Evolutionary conservation across 2,797 vertebrate genomes (phyloP).

Genomic region (Helarctos malayanus): DNA sequence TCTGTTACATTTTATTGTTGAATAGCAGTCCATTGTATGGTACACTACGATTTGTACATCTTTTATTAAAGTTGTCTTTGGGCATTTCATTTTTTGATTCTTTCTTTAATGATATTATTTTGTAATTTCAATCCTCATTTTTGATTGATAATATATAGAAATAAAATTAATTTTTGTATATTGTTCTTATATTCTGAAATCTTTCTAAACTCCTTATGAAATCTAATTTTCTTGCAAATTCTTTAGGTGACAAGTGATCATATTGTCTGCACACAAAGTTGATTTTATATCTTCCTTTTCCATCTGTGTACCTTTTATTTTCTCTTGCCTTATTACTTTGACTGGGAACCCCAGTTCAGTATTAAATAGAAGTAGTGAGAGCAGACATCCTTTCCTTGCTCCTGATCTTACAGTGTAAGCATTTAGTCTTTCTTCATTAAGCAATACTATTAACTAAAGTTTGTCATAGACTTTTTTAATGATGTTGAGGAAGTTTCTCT

Average conservation of each 20-base stretch:
- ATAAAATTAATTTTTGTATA: neutral
- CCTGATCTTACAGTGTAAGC: neutral
- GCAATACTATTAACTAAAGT: neutral
- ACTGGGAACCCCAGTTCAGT: neutral
- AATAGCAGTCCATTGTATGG: neutral
- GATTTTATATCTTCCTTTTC: neutral
- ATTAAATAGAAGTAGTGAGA: neutral
- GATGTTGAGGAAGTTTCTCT: neutral
- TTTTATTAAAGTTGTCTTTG: neutral
- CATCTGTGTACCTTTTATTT: neutral
- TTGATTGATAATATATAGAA: neutral
- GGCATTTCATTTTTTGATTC: neutral
- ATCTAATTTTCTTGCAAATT: neutral
- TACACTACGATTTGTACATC: neutral
- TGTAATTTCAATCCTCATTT: neutral
- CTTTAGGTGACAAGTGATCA: neutral
- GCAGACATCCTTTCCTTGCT: neutral
- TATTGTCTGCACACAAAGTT: neutral
- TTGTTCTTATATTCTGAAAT: neutral
- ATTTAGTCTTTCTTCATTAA: neutral
- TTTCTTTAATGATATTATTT: neutral
- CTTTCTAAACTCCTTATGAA: neutral
- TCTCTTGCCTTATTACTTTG: neutral
- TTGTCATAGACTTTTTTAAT: neutral
- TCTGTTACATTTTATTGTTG: neutral